Base-by-base conservation (phyloP, 2,888 invertebrate genomes). In the Mythimna vitellina region DNA sequence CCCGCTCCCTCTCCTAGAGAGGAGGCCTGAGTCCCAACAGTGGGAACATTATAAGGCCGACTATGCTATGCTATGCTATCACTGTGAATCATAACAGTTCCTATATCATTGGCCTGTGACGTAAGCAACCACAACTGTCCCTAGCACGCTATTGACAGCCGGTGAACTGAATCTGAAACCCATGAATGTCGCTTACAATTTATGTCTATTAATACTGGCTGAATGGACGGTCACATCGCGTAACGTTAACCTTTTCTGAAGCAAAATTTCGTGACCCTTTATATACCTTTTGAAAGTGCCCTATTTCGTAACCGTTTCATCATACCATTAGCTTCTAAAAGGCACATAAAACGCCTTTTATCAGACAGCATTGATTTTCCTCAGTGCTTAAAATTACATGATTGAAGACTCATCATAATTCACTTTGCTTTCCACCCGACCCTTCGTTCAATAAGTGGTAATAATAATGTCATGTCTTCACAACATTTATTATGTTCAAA, bases 401-500 rank as follows among this genome's bases (percentile, higher is more conserved):
- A 38, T 22, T 20, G 51, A 56, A 54, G 69, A 29, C 64, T 38
- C 22, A 29, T 35, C 42, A 65, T 65, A 65, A 70, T 67, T 74
- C 62, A 70, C 49, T 74, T 68, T 29, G 56, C 54, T 38, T 54
- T n/a, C 53, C 51, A 25, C 17, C 53, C 60, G 7, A 29, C 12
- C 32, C 17, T 65, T 63, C 53, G 49, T 56, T 69, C 53, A 65
- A 69, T 76, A 69, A 66, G 68, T 63, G 53, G 46, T 22, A 42
- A 69, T 72, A 70, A 68, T 53, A 76, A 72, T 70, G 67, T 60
- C 73, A 71, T 78, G 75, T 64, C 64, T 38, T 57, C 56, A 57
- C 62, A 35, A 56, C 63, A 68, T 79, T 68, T 74, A 82, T 76
- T 71, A 82, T 8, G 60, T 67, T 79, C 38, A 72, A 72, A 80